Conservation (phyloP, 2,888 invertebrate genomes). For the Tachina fera region DNA sequence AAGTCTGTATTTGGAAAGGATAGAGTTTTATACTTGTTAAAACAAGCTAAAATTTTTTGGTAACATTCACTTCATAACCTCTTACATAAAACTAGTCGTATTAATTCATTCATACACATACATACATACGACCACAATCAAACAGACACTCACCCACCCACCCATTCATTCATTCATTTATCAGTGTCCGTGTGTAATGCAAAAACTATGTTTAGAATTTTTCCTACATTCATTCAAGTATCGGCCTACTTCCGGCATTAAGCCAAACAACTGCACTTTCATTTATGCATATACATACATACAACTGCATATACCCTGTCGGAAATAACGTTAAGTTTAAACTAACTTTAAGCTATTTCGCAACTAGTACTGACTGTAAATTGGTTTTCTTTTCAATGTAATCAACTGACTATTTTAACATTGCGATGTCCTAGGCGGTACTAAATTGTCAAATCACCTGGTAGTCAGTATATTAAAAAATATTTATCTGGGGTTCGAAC, state of each 20-base stretch:
- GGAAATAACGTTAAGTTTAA: too few species aligned
- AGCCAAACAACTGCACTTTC: conserved; percentile 48
- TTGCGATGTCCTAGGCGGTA: too few species aligned
- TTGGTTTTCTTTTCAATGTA: too few species aligned
- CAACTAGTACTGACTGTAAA: too few species aligned
- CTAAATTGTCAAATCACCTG: too few species aligned
- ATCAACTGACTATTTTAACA: too few species aligned
- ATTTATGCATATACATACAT: not conserved
- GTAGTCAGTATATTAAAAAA: too few species aligned
- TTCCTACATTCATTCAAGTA: conserved; percentile 62
- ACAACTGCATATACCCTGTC: not conserved
- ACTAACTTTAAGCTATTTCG: too few species aligned
- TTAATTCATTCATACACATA: conserved; percentile 32
- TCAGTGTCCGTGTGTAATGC: conserved; percentile 24
- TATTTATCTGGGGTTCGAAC: too few species aligned
- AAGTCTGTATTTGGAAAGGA: not conserved
- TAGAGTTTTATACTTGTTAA: conserved; percentile 41
- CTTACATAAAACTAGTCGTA: conserved; percentile 38
- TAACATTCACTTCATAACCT: conserved; percentile 40
- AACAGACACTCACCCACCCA: conserved; percentile 4
- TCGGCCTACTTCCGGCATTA: conserved; percentile 63
- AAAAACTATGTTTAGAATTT: conserved; percentile 49
- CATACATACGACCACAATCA: not conserved
- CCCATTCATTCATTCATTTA: not conserved
- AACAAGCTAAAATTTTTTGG: conserved; percentile 38